A percentile compares a stretch with the other conserved stretches of the same genome.
phyloP scores from a whole-genome alignment of 2,888 invertebrate genomes.

The Agapostemon virescens region DNA sequence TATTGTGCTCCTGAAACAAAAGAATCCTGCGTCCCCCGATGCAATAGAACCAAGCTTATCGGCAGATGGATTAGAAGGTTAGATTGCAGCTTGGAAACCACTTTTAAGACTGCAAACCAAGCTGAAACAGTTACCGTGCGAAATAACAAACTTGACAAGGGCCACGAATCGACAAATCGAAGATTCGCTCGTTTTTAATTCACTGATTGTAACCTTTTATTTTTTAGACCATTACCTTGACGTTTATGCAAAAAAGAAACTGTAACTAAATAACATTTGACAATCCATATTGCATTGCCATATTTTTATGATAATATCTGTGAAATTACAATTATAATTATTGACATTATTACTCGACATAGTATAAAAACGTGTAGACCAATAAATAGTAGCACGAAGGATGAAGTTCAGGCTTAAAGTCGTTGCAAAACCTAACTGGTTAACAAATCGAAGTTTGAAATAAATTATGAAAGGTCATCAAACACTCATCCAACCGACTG shows the following conservation, averaged over 20 bases:
- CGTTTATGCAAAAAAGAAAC: too few relatives aligned
- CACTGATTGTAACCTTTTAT: too few relatives aligned
- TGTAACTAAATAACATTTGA: too few relatives aligned
- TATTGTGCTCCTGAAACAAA: background rate
- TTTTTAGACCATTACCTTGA: too few relatives aligned
- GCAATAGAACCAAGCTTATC: slow-evolving; percentile 5
- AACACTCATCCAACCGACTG: background rate
- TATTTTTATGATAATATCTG: too few relatives aligned
- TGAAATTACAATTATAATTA: background rate
- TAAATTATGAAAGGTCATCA: background rate
- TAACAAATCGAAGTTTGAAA: background rate
- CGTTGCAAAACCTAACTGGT: background rate
- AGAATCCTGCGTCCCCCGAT: background rate
- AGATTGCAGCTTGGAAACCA: slow-evolving; percentile 12
- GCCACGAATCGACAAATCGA: background rate
- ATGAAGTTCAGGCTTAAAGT: background rate
- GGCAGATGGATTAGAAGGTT: slow-evolving; percentile 10
- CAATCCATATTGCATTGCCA: background rate
- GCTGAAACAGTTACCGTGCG: background rate
- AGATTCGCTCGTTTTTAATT: background rate
- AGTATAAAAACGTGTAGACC: background rate
- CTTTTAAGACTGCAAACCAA: slow-evolving; percentile 8
- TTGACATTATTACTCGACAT: background rate
- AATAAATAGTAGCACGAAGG: background rate
- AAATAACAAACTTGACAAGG: background rate